Conservation (phyloP, 2,797 vertebrate genomes). For the Chaetophractus vellerosus region DNA sequence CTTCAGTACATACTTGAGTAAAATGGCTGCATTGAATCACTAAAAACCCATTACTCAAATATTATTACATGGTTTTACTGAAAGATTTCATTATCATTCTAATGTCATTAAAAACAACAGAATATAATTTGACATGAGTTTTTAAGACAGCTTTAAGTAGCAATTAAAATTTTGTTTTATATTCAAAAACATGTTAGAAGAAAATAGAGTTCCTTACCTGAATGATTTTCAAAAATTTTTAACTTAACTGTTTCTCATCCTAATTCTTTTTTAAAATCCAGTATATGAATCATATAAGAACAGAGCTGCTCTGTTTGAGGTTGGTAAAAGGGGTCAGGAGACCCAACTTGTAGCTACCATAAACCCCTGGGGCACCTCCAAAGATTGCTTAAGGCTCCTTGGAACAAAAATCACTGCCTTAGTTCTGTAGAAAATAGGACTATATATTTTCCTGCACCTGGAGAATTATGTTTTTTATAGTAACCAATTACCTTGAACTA, state of each 20-base stretch:
- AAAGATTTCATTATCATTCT: background rate
- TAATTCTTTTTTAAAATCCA: slow-evolving; percentile 40
- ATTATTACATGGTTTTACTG: background rate
- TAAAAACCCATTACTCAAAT: slow-evolving; percentile 23
- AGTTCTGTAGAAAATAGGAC: slow-evolving; percentile 58
- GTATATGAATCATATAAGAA: background rate
- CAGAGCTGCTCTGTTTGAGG: background rate
- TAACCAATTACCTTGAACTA: slow-evolving; percentile 75
- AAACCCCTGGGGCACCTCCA: background rate
- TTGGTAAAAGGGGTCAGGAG: slow-evolving; percentile 6
- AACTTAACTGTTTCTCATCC: background rate
- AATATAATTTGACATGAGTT: slow-evolving; percentile 43
- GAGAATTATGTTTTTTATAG: slow-evolving; percentile 64
- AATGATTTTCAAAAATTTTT: slow-evolving; percentile 11
- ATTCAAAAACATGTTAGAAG: slow-evolving; percentile 51
- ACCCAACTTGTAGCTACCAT: background rate
- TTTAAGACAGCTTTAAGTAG: slow-evolving; percentile 61
- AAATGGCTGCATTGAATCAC: background rate
- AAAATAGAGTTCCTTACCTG: slow-evolving; percentile 33
- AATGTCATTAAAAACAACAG: slow-evolving; percentile 63
- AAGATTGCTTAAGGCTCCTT: slow-evolving; percentile 18
- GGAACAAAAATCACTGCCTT: slow-evolving; percentile 14
- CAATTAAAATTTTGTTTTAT: slow-evolving; percentile 70
- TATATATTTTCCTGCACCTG: background rate
- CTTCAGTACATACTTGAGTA: background rate